phyloP scores from a whole-genome alignment of 92 coral and sea anemone genomes.

The Bergia puertoricense region DNA sequence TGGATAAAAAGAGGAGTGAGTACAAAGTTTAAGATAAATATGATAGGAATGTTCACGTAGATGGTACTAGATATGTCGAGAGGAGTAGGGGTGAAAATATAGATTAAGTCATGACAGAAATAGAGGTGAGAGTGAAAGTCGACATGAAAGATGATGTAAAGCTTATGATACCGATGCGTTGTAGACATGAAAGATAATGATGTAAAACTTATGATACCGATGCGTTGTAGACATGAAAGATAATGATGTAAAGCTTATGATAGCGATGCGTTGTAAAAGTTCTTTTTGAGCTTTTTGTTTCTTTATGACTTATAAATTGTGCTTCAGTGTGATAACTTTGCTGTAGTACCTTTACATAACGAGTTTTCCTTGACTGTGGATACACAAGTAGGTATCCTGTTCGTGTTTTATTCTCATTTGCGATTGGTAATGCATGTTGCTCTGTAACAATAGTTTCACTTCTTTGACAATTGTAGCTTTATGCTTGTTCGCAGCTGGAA shows the following conservation, averaged over 20 bases:
- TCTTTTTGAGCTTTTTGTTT: not conserved
- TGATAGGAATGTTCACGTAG: not conserved
- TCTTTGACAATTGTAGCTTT: no score
- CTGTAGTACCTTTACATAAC: not conserved
- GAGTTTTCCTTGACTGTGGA: not conserved
- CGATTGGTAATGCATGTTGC: not conserved
- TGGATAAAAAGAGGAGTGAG: not conserved
- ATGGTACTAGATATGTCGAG: not conserved
- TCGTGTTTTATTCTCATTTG: no score
- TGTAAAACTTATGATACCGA: not conserved
- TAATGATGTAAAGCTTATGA: not conserved
- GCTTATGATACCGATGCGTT: no score
- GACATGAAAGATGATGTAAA: not conserved
- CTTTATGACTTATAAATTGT: not conserved
- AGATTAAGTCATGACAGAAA: not conserved
- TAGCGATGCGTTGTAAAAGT: not conserved
- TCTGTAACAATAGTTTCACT: no score
- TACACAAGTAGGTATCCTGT: not conserved
- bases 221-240: not conserved
- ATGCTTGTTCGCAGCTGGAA: no score
- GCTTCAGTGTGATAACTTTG: not conserved
- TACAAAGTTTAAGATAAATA: not conserved
- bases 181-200: not conserved
- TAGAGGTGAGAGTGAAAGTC: not conserved
- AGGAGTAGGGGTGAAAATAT: not conserved